Conservation (phyloP, 2,113 vertebrate species). For the Balaeniceps rex region DNA sequence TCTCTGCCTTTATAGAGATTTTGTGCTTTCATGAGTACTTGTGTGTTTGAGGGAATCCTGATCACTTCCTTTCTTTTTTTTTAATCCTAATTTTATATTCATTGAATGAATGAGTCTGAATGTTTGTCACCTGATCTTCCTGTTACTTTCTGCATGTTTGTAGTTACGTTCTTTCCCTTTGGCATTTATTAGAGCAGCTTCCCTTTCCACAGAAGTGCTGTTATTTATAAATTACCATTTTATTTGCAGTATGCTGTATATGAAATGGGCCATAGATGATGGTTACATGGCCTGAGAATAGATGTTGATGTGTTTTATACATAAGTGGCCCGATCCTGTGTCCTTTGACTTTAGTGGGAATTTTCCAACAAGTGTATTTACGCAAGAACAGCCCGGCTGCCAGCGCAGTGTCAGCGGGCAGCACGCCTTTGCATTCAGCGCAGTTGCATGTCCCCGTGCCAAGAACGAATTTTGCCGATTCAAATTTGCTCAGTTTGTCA, state of each 20-base stretch:
- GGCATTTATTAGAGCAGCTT: not conserved
- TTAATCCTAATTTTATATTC: not conserved
- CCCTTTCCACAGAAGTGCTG: not conserved
- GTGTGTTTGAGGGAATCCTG: not conserved
- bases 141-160: not conserved
- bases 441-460: not conserved
- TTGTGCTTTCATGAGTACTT: not conserved
- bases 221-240: slow-evolving; percentile 10
- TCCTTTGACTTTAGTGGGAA: not conserved
- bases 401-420: not conserved
- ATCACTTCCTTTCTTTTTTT: not conserved
- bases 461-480: slow-evolving; percentile 32
- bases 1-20: not conserved
- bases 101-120: not conserved
- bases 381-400: not conserved
- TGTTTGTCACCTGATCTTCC: not conserved
- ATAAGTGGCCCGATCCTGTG: slow-evolving; percentile 5
- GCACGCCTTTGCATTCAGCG: not conserved
- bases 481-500: slow-evolving; percentile 45
- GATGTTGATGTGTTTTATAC: slow-evolving; percentile 51
- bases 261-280: not conserved
- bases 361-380: not conserved
- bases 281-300: slow-evolving; percentile 19
- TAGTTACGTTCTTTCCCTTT: not conserved
- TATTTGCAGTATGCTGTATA: not conserved